Evolutionary conservation across 2,113 vertebrate genomes (phyloP).

Genomic region (Oncorhynchus gorbuscha): DNA sequence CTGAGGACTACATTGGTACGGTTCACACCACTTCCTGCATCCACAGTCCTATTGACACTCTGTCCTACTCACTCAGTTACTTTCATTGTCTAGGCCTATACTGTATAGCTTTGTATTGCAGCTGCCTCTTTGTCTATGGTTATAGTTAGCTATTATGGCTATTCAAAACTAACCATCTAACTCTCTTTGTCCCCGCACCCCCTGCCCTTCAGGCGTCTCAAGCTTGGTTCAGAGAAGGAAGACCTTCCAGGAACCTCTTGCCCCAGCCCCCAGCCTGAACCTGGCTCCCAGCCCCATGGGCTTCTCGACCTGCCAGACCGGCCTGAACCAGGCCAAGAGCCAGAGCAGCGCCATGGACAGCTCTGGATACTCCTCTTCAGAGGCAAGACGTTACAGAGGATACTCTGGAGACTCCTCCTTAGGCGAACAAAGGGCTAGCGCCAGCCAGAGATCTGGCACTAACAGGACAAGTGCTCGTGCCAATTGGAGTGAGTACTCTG

Average conservation of each 20-base stretch:
- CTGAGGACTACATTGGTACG: background rate
- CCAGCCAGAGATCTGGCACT: background rate
- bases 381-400: conserved; percentile 29
- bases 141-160: too few species aligned
- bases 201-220: background rate
- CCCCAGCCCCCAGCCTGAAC: background rate
- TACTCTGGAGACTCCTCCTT: background rate
- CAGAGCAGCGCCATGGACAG: conserved; percentile 53
- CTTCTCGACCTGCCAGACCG: too few species aligned
- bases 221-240: background rate
- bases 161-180: too few species aligned
- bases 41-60: too few species aligned
- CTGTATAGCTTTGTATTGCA: too few species aligned
- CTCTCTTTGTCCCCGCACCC: too few species aligned
- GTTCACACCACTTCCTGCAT: too few species aligned
- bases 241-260: background rate
- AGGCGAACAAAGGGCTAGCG: conserved; percentile 2
- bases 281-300: background rate
- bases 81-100: too few species aligned
- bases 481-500: background rate
- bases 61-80: too few species aligned
- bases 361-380: conserved; percentile 71
- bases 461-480: background rate
- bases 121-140: too few species aligned
- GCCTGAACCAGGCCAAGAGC: background rate